Evolutionary conservation across 2,797 vertebrate species (phyloP), one percentile per base, ranked within the genome.

Genomic region (Masticophis lateralis): DNA sequence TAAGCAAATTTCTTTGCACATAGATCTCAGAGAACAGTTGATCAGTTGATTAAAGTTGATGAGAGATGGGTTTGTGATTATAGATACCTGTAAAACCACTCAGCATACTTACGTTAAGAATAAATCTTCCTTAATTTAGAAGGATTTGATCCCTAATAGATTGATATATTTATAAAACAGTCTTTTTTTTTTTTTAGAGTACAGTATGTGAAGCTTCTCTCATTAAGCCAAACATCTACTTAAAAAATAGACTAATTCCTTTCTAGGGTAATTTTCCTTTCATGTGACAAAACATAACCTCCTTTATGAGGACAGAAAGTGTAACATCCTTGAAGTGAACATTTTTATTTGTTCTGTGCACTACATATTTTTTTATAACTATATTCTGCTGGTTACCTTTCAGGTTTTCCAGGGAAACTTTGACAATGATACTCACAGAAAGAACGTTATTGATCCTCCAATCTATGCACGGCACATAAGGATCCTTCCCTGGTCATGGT

Each of bases 391-490:
- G 43, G 66, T 94, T 90, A 14, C n/a, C 88, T 92, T 12, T 0
- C 96, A 99, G 99, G 99, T 99, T 87, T 99, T 99, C 98, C 99
- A 99, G 97, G 99, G 99, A 86, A 99, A 99, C 97, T 99, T 99
- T 91, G 99, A 99, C 98, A 99, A 99, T 0, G 99, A 99, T 96
- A 99, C 99, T 0, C 99, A 99, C 98, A 98, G 99, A 97, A 99
- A 99, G 98, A 99, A 99, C 0, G 98, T 99, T 97, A 98, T 99
- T 18, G 99, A 99, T 89, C 99, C 99, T 1, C 99, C 99, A 1
- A 98, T 99, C 98, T 98, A 98, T 0, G 98, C 99, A 59, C 98
- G 98, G 66, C 98, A 99, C 79, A 66, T 99, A 94, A 98, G 99
- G 97, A 99, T 99, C 97, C 98, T 99, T 25, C 99, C 99, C 0